Conservation (phyloP, 1,140 invertebrate genomes). For the Drosophila simulans region DNA sequence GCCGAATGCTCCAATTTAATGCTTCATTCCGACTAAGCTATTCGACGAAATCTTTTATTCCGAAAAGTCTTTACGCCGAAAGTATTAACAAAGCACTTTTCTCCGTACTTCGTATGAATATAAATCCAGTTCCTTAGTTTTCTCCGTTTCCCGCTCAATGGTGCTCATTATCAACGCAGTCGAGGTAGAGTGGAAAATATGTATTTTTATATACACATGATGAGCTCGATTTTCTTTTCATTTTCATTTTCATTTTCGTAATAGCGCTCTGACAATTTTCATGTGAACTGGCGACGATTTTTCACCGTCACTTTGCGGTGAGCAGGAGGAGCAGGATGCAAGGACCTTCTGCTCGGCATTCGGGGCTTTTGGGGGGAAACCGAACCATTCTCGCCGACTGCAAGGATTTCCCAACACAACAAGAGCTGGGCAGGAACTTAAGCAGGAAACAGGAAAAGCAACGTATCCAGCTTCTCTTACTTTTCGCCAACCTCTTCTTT, state of each 20-base stretch:
- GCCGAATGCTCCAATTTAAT: constrained; percentile 1
- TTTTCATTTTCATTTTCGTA: constrained; percentile 73
- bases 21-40: constrained; percentile 10
- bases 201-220: constrained; percentile 59
- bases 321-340: constrained; percentile 25
- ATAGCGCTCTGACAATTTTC: constrained; percentile 77
- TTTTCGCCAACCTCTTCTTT: constrained; percentile 21
- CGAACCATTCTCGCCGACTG: constrained; percentile 58
- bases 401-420: constrained; percentile 65
- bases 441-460: constrained; percentile 79
- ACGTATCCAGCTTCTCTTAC: constrained; percentile 64
- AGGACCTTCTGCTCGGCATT: constrained; percentile 43
- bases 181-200: constrained; percentile 36
- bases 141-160: constrained; percentile 5
- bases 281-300: constrained; percentile 76
- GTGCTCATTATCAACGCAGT: constrained; percentile 53
- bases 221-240: constrained; percentile 77
- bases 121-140: constrained; percentile 55
- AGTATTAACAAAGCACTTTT: constrained; percentile 28
- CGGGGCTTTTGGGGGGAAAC: background rate
- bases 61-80: background rate
- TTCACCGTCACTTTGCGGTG: constrained; percentile 66
- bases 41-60: constrained; percentile 18
- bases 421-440: constrained; percentile 66
- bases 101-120: constrained; percentile 48